Percentiles rank a stretch among this genome's conserved stretches.
These are phyloP conservation scores for Crocidura indochinensis DNA, from an alignment of 2,797 vertebrate genomes.

Conservation along the genomic window DNA sequence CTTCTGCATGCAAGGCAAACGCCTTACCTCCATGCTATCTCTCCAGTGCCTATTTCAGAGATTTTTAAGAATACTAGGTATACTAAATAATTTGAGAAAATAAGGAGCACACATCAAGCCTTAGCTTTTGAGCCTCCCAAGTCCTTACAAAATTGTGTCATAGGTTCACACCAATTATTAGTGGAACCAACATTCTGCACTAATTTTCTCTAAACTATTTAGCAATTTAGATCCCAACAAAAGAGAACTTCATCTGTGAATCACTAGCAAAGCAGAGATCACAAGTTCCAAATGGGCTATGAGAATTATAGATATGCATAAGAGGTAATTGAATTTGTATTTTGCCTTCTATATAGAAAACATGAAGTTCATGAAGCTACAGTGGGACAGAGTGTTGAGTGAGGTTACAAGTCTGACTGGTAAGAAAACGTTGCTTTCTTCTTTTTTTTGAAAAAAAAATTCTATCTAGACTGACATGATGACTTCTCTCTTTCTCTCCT, in stretches of 20 bases:
- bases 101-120: too few species aligned
- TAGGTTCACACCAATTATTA: constrained; percentile 14
- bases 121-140: neutral
- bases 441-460: constrained; percentile 48
- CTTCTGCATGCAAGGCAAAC: too few species aligned
- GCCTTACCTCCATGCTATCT: too few species aligned
- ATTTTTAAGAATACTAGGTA: neutral
- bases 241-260: neutral
- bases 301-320: neutral
- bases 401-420: neutral
- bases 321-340: neutral
- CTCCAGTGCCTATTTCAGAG: neutral
- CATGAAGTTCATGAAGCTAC: neutral
- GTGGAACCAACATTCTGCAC: neutral
- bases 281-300: neutral
- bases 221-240: constrained; percentile 57
- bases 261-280: neutral
- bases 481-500: neutral
- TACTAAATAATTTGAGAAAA: too few species aligned
- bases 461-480: neutral
- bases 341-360: constrained; percentile 50
- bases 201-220: constrained; percentile 55
- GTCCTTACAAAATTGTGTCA: neutral
- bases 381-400: neutral
- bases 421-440: constrained; percentile 15